Evolutionary conservation across 35 echinoderm and acorn worm genomes (phyloP).

Genomic region (Anneissia japonica): DNA sequence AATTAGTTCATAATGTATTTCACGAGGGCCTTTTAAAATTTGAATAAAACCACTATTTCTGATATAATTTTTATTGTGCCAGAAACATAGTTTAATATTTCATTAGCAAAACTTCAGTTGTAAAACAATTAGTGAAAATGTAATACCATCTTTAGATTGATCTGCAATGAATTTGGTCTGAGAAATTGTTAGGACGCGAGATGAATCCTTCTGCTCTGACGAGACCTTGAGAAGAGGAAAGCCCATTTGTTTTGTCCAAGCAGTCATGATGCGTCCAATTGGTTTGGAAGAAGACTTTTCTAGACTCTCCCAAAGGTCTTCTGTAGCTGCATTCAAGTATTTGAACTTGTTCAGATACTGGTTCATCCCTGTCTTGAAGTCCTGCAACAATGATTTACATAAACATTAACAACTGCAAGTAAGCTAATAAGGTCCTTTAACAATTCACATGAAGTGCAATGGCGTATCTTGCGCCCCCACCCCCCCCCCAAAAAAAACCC

Average conservation of each 20-base stretch:
- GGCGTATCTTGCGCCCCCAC: too few relatives aligned
- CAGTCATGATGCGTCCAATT: slow-evolving; percentile 78
- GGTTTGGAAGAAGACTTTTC: slow-evolving; percentile 68
- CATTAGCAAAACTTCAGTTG: too few relatives aligned
- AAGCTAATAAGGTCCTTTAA: too few relatives aligned
- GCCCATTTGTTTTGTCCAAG: slow-evolving; percentile 98
- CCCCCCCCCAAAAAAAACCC: too few relatives aligned
- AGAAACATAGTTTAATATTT: too few relatives aligned
- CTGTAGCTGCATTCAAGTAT: slow-evolving; percentile 84
- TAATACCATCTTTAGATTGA: slow-evolving; percentile 61
- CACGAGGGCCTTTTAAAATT: too few relatives aligned
- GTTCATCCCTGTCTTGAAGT: slow-evolving; percentile 85
- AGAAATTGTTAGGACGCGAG: slow-evolving; percentile 59
- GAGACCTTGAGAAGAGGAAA: slow-evolving; percentile 88
- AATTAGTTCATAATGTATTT: too few relatives aligned
- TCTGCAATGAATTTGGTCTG: slow-evolving; percentile 89
- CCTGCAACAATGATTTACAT: slow-evolving; percentile 16
- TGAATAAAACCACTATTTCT: too few relatives aligned
- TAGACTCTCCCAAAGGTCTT: slow-evolving; percentile 77
- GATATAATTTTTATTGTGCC: too few relatives aligned
- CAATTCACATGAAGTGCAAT: too few relatives aligned
- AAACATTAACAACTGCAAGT: too few relatives aligned
- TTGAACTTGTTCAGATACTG: slow-evolving; percentile 68
- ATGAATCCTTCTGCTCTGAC: slow-evolving; percentile 56
- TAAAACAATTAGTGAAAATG: too few relatives aligned